Percentiles rank a stretch among this genome's conserved stretches.
Conservation (phyloP, 2,888 invertebrate species). For the Platycheirus albimanus region DNA sequence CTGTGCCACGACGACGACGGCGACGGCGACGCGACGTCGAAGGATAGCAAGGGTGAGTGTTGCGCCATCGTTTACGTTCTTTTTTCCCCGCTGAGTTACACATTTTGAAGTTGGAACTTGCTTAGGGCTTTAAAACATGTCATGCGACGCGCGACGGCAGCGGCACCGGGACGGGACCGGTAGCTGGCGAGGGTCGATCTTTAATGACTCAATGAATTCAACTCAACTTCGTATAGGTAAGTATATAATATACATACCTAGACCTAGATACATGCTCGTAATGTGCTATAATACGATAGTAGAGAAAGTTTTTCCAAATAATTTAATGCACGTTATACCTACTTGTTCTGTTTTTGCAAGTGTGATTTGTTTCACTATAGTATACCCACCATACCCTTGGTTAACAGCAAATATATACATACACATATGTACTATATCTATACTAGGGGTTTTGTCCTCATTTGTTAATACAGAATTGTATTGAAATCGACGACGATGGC, state of each 20-base stretch:
- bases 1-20: neutral
- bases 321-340: slow-evolving; percentile 45
- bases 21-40: too few relatives aligned
- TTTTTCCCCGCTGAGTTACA: slow-evolving; percentile 37
- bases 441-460: slow-evolving; percentile 41
- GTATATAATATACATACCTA: too few relatives aligned
- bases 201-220: slow-evolving; percentile 66
- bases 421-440: too few relatives aligned
- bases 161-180: slow-evolving; percentile 29
- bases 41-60: slow-evolving; percentile 39
- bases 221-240: slow-evolving; percentile 3
- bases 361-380: slow-evolving; percentile 7
- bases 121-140: slow-evolving; percentile 61
- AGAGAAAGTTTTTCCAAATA: slow-evolving; percentile 60
- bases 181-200: slow-evolving; percentile 48
- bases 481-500: slow-evolving; percentile 36
- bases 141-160: too few relatives aligned
- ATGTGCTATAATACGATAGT: slow-evolving; percentile 30
- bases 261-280: too few relatives aligned
- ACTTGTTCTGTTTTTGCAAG: slow-evolving; percentile 15
- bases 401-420: slow-evolving; percentile 21
- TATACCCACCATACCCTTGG: slow-evolving; percentile 25
- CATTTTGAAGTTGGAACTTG: slow-evolving; percentile 31
- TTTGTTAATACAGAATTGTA: slow-evolving; percentile 21
- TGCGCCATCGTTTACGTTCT: slow-evolving; percentile 42